phyloP scores from a whole-genome alignment of 1,140 invertebrate genomes.

The Solenopsis invicta region DNA sequence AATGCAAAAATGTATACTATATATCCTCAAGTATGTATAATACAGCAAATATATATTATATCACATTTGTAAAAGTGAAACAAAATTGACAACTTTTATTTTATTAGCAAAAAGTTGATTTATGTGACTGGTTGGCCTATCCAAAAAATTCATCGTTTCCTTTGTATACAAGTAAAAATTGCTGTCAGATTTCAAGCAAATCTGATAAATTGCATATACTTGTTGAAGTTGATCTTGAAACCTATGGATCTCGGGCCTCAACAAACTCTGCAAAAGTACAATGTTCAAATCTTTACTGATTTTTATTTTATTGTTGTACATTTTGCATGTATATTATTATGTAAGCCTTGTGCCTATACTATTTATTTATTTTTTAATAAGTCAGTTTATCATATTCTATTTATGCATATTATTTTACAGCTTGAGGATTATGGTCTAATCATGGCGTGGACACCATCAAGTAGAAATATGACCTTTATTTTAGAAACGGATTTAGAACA shows the following conservation, averaged over 20 bases:
- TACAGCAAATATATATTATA: slow-evolving; percentile 72
- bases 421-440: slow-evolving; percentile 90
- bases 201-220: slow-evolving; percentile 85
- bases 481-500: slow-evolving; percentile 90
- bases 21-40: slow-evolving; percentile 85
- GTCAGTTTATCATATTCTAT: background rate
- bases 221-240: slow-evolving; percentile 86
- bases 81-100: slow-evolving; percentile 67
- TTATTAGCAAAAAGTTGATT: slow-evolving; percentile 85
- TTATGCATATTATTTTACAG: slow-evolving; percentile 80
- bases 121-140: slow-evolving; percentile 88
- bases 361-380: slow-evolving; percentile 24
- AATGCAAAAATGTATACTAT: slow-evolving; percentile 87
- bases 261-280: slow-evolving; percentile 82
- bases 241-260: slow-evolving; percentile 78
- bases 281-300: slow-evolving; percentile 27
- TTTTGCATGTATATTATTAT: slow-evolving; percentile 32
- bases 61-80: slow-evolving; percentile 71
- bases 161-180: slow-evolving; percentile 82
- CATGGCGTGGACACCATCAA: slow-evolving; percentile 89
- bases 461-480: slow-evolving; percentile 88
- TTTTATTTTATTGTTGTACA: slow-evolving; percentile 4
- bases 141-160: slow-evolving; percentile 86
- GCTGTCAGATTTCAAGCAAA: slow-evolving; percentile 69
- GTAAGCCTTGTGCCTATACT: slow-evolving; percentile 22